Evolutionary conservation across 2,888 invertebrate species (phyloP).

Genomic region (Drosophila phalerata): DNA sequence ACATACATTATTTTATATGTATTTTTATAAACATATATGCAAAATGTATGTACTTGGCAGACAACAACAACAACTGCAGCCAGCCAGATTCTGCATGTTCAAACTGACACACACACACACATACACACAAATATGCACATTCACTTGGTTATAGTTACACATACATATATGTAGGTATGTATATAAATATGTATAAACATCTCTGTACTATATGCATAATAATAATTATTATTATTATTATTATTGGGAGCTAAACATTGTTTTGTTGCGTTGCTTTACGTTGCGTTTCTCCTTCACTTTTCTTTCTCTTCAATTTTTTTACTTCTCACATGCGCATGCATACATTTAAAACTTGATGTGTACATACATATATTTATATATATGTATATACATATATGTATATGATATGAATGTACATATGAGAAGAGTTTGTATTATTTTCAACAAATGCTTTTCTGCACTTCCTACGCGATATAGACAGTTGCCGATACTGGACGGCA

Average conservation of each 20-base stretch:
- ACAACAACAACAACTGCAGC: conserved; percentile 56
- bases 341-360: conserved; percentile 17
- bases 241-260: conserved; percentile 41
- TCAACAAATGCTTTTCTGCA: conserved; percentile 41
- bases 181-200: conserved; percentile 1
- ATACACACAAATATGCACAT: conserved; percentile 13
- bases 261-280: conserved; percentile 21
- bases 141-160: conserved; percentile 13
- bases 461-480: conserved; percentile 53
- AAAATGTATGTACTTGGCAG: conserved; percentile 43
- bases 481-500: conserved; percentile 37
- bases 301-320: conserved; percentile 20
- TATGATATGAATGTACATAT: not conserved
- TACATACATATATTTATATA: not conserved
- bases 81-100: conserved; percentile 47
- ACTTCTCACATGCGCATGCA: conserved; percentile 53
- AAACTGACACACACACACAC: conserved; percentile 30
- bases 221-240: conserved; percentile 2
- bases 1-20: not conserved
- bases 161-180: not conserved
- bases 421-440: conserved; percentile 15
- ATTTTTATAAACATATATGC: conserved; percentile 6
- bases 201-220: conserved; percentile 19
- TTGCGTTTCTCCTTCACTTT: conserved; percentile 19
- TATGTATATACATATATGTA: not conserved